Conservation (phyloP, 1,140 invertebrate species). For the Papilio glaucus region DNA sequence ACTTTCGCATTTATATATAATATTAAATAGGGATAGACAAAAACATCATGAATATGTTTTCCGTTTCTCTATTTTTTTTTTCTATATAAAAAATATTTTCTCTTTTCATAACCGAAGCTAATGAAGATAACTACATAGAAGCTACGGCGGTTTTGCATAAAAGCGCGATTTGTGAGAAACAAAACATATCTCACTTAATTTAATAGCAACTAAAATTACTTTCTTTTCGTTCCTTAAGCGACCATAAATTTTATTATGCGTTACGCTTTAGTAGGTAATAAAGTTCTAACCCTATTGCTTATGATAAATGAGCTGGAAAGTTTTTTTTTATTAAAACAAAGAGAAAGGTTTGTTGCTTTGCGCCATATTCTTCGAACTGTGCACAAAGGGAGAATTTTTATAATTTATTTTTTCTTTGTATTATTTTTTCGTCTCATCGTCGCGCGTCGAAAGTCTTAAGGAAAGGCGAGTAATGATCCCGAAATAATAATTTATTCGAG, state of each 20-base stretch:
- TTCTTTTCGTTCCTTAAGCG: slow-evolving; percentile 27
- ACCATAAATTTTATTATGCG: slow-evolving; percentile 30
- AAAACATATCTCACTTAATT: slow-evolving; percentile 27
- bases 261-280: slow-evolving; percentile 35
- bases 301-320: slow-evolving; percentile 36
- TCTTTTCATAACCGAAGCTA: neutral
- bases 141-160: neutral
- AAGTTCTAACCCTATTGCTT: slow-evolving; percentile 34
- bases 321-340: slow-evolving; percentile 17
- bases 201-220: slow-evolving; percentile 28
- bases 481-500: slow-evolving; percentile 37
- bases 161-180: slow-evolving; percentile 1
- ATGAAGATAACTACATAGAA: neutral
- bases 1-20: too few relatives aligned
- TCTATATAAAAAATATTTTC: neutral
- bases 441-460: slow-evolving; percentile 33
- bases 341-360: slow-evolving; percentile 23
- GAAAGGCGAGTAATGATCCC: slow-evolving; percentile 36
- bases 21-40: too few relatives aligned
- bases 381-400: slow-evolving; percentile 34
- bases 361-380: slow-evolving; percentile 14
- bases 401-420: slow-evolving; percentile 32
- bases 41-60: too few relatives aligned
- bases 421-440: slow-evolving; percentile 10
- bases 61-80: too few relatives aligned